Evolutionary conservation across 1,140 invertebrate genomes (phyloP).

Genomic region (Cephus cinctus): DNA sequence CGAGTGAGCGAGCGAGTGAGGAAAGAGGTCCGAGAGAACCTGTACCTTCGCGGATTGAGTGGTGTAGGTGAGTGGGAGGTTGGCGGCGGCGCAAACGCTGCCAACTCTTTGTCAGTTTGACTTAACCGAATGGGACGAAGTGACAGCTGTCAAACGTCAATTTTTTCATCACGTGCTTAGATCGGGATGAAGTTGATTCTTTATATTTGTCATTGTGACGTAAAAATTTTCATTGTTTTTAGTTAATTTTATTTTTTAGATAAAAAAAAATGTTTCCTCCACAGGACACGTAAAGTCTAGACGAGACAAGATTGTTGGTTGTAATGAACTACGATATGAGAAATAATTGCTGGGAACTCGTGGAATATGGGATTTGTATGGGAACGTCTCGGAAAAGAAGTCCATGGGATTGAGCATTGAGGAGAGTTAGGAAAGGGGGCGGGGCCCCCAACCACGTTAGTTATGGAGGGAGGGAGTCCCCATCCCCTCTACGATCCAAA

Average conservation of each 20-base stretch:
- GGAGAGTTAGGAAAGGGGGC: conserved; percentile 30
- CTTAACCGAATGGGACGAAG: no score
- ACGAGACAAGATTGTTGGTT: no score
- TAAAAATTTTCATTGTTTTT: no score
- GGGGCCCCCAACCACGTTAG: conserved; percentile 23
- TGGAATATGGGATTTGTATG: not conserved
- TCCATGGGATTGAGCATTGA: no score
- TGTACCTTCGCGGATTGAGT: not conserved
- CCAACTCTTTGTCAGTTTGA: no score
- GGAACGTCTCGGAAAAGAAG: not conserved
- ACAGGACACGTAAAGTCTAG: no score
- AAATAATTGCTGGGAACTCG: not conserved
- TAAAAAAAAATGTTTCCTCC: no score
- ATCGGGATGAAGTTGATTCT: no score
- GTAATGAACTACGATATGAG: not conserved
- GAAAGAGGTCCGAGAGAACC: conserved; percentile 3
- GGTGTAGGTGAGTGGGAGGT: not conserved
- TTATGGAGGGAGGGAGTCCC: conserved; percentile 8
- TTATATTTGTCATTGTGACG: no score
- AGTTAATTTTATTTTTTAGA: no score
- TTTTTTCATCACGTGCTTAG: no score
- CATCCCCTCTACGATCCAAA: conserved; percentile 6
- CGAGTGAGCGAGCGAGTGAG: conserved; percentile 4
- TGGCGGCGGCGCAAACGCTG: not conserved
- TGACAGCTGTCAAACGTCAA: no score